Evolutionary conservation across 1,140 invertebrate species (phyloP), one percentile per base, ranked within the genome.

Genomic region (Macrobrachium nipponense): DNA sequence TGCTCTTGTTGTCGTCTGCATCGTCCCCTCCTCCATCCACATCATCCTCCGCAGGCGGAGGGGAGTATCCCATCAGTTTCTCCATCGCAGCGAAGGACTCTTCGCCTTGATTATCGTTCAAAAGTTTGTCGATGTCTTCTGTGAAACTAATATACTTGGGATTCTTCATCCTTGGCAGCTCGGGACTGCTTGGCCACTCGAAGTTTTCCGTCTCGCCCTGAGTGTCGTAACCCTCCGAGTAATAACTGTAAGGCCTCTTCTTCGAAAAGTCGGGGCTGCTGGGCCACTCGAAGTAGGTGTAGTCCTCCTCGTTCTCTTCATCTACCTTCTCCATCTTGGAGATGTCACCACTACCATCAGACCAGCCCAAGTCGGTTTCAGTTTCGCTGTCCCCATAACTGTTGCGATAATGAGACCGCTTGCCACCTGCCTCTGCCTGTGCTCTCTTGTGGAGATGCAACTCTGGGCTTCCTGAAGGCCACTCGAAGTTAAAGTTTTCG

Each of bases 101-200:
- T 51, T 87, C 88, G 10, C 77, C 44, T 5, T 64, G 20, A 20
- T 81, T 70, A 20, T 75, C 60, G 27, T 72, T 85, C 18, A 89
- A 59, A 20, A 89, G 62, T 15, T 80, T 51, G 51, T 89, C 88
- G 20, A 89, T 89, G 70, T 89, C 87, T 61, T 86, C 82, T 12
- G 88, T 86, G 68, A 86, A 87, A 70, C 82, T 87, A 58, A 89
- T 86, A 75, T 70, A 89, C 43, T 82, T 82, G 20, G 86, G 86
- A 85, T 89, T 81, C 66, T 87, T 87, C 86, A 87, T 77, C n/a
- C 27, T 23, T 11, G 83, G 86, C 73, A 87, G 23, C 15, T 89
- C 88, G 10, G 88, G 88, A 27, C 88, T 89, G 66, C 82, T 86
- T 3, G 86, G 86, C 88, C 88, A 89, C 20, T 89, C 88, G 36